Percentiles rank a stretch among this genome's conserved stretches.
Evolutionary conservation across 2,888 invertebrate genomes (phyloP).

Genomic region (Microplitis manilae): DNA sequence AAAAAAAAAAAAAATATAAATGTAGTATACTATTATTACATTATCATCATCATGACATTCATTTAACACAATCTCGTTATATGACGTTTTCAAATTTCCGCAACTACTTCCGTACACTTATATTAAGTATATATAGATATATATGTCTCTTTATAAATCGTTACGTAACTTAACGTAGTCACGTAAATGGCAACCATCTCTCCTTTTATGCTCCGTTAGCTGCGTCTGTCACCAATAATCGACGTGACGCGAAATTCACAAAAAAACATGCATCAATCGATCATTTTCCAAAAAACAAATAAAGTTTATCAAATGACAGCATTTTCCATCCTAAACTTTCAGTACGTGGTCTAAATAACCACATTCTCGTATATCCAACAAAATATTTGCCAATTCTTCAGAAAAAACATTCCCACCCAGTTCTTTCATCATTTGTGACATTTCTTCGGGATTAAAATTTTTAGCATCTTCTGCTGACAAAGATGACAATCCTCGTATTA

Average conservation of each 20-base stretch:
- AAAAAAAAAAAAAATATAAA: too few relatives aligned
- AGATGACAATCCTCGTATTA: conserved; percentile 33
- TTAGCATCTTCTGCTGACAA: background rate
- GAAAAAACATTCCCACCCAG: conserved; percentile 57
- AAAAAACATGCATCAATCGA: background rate
- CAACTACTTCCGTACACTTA: background rate
- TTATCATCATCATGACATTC: background rate
- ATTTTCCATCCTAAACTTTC: background rate
- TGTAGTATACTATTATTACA: background rate
- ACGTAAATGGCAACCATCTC: background rate
- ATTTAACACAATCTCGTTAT: background rate
- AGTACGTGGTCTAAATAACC: conserved; percentile 54
- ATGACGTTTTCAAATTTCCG: conserved; percentile 19
- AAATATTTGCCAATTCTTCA: conserved; percentile 58
- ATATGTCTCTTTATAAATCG: background rate
- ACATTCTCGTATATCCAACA: conserved; percentile 56
- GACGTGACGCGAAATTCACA: background rate
- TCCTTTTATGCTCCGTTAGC: background rate
- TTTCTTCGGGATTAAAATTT: accelerated
- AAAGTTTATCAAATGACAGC: background rate
- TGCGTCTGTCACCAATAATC: conserved; percentile 1
- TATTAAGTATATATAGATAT: background rate
- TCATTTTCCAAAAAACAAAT: background rate
- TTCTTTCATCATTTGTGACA: background rate
- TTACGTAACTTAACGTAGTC: background rate